Percentiles rank a stretch among this genome's conserved stretches.
phyloP scores from a whole-genome alignment of 2,113 vertebrate genomes.

The Centropristis striata region DNA sequence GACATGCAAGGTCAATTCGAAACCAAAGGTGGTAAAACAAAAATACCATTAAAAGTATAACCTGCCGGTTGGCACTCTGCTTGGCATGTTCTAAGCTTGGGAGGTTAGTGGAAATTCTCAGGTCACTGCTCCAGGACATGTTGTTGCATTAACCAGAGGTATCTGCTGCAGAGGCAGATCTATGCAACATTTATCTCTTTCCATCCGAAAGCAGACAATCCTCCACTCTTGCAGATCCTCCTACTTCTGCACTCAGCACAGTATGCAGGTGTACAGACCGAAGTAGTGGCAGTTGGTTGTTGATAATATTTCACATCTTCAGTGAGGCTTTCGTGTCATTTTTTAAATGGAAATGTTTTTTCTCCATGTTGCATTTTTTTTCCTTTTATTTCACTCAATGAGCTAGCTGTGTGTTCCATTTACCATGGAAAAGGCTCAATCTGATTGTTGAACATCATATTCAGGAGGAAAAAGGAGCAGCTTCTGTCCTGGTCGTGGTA shows the following conservation, averaged over 20 bases:
- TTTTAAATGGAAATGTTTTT: too few species aligned
- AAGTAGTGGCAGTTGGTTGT: too few species aligned
- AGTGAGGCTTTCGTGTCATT: too few species aligned
- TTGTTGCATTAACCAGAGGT: too few species aligned
- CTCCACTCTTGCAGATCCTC: neutral
- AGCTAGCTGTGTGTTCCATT: too few species aligned
- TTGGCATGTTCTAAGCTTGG: neutral
- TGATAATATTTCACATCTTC: too few species aligned
- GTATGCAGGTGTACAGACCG: neutral
- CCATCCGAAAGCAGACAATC: neutral
- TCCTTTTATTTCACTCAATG: too few species aligned
- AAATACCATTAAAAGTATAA: neutral
- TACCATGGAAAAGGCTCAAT: too few species aligned
- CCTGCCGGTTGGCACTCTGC: neutral
- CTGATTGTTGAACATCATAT: too few species aligned
- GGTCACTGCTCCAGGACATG: neutral
- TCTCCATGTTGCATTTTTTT: too few species aligned
- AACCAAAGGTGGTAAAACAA: constrained; percentile 13
- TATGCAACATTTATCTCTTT: neutral
- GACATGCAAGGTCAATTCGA: constrained; percentile 16
- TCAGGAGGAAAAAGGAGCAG: too few species aligned
- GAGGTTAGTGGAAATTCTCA: neutral
- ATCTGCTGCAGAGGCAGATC: neutral
- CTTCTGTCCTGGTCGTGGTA: too few species aligned
- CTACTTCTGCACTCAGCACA: neutral